Evolutionary conservation across 1,140 invertebrate species (phyloP).

Genomic region (Ceratosolen solmsi): DNA sequence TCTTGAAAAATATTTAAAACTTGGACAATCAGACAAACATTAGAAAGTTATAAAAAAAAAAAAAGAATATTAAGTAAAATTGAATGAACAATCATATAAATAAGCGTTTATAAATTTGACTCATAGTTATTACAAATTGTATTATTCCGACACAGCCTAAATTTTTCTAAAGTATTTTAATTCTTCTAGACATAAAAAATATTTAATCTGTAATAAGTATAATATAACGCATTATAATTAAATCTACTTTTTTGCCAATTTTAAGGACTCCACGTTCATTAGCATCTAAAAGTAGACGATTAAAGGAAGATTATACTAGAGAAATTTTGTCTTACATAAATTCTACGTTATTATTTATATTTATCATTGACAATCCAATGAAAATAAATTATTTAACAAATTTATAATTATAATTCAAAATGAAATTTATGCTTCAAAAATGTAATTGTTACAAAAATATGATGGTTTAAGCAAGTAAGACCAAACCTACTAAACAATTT

Average conservation of each 20-base stretch:
- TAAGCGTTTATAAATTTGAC: neutral
- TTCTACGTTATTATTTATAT: too few relatives aligned
- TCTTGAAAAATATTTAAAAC: neutral
- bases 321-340: too few relatives aligned
- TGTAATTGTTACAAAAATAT: too few relatives aligned
- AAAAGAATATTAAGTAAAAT: neutral
- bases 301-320: too few relatives aligned
- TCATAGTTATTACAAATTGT: neutral
- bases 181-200: conserved; percentile 8
- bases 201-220: neutral
- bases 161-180: conserved; percentile 29
- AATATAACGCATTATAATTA: too few relatives aligned
- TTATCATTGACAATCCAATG: too few relatives aligned
- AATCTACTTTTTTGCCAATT: neutral
- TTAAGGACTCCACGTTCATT: neutral
- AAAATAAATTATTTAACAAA: too few relatives aligned
- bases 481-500: conserved; percentile 38
- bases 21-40: conserved; percentile 10
- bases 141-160: conserved; percentile 35
- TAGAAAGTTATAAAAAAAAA: conserved; percentile 17
- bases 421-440: too few relatives aligned
- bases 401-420: too few relatives aligned
- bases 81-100: neutral
- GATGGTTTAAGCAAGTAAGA: conserved; percentile 40
- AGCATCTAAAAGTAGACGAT: too few relatives aligned